These are phyloP conservation scores for Apostichopus parvimensis DNA, from an alignment of 35 echinoderm and acorn worm species.

Conservation along the genomic window DNA sequence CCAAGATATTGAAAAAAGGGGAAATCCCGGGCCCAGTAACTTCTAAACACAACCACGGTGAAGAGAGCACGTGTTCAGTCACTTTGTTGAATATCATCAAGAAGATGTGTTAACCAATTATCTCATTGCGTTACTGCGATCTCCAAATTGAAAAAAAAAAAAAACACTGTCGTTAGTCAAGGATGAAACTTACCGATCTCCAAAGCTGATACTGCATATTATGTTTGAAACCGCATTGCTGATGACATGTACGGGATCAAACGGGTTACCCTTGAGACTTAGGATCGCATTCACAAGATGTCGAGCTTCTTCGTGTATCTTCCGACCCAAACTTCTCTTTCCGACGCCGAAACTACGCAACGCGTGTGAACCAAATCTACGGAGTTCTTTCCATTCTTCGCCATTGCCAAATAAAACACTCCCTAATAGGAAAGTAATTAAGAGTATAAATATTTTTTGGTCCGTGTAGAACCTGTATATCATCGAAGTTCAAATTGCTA, in stretches of 20 bases:
- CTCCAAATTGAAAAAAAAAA: too few relatives aligned
- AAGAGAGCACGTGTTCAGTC: too few relatives aligned
- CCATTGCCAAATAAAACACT: slow-evolving; percentile 11
- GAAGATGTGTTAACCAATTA: too few relatives aligned
- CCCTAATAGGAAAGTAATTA: background rate
- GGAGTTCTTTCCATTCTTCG: slow-evolving; percentile 45
- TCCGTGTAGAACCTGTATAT: too few relatives aligned
- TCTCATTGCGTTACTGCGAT: too few relatives aligned
- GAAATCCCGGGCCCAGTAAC: too few relatives aligned
- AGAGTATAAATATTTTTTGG: background rate
- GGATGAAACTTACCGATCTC: slow-evolving; percentile 17
- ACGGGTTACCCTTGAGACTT: background rate
- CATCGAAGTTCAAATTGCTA: too few relatives aligned
- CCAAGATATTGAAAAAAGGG: too few relatives aligned
- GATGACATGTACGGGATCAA: slow-evolving; percentile 37
- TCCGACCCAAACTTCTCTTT: slow-evolving; percentile 38
- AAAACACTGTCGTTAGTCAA: too few relatives aligned
- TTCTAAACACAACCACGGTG: too few relatives aligned
- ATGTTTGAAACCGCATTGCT: slow-evolving; percentile 47
- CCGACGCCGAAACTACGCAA: slow-evolving; percentile 52
- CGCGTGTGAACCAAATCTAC: slow-evolving; percentile 27
- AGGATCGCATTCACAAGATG: background rate
- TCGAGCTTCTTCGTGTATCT: slow-evolving; percentile 19
- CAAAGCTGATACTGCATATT: slow-evolving; percentile 50
- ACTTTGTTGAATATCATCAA: too few relatives aligned